Evolutionary conservation across 2,113 vertebrate species (phyloP).

Genomic region (Crotalus tigris): DNA sequence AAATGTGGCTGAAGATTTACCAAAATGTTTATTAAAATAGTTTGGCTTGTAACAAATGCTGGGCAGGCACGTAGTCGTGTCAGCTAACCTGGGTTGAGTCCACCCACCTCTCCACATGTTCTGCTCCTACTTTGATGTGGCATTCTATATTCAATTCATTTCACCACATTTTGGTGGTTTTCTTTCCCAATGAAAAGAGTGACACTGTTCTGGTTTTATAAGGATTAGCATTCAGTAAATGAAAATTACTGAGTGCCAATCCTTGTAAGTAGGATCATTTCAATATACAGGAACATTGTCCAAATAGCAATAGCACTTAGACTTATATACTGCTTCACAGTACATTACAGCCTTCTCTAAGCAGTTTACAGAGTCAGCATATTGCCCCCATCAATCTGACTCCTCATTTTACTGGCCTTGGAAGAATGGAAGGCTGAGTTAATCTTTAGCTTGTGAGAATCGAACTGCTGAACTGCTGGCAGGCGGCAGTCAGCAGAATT

Average conservation of each 20-base stretch:
- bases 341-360: not conserved
- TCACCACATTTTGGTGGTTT: not conserved
- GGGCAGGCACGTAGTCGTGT: not conserved
- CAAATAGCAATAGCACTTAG: not conserved
- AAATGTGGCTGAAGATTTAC: not conserved
- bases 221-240: not conserved
- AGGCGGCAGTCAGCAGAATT: not conserved
- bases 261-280: not conserved
- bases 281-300: not conserved
- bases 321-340: not conserved
- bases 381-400: not conserved
- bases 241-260: not conserved
- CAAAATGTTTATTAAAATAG: not conserved
- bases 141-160: not conserved
- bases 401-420: not conserved
- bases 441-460: not conserved
- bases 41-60: not conserved
- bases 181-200: not conserved
- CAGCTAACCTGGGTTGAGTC: not conserved
- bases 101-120: not conserved
- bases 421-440: not conserved
- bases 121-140: not conserved
- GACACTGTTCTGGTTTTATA: not conserved
- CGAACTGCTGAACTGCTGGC: not conserved
- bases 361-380: not conserved